Evolutionary conservation across 2,797 vertebrate genomes (phyloP), one percentile per base, ranked within the genome.

Genomic region (Neostethus bicornis): DNA sequence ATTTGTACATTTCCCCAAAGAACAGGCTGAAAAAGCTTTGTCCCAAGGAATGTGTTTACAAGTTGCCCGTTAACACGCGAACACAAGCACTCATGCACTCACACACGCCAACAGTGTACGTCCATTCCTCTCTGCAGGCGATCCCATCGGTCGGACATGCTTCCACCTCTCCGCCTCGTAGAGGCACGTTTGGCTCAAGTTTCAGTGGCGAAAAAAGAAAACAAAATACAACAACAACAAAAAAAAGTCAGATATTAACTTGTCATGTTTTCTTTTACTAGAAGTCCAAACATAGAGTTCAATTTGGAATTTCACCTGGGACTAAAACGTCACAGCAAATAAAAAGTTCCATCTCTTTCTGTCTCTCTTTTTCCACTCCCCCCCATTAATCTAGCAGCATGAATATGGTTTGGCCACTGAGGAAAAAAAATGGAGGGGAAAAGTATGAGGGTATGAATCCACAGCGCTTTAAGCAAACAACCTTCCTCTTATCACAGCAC

Each of bases 241-340:
- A 83, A 84, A 75, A 72, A 81, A 78, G 26, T 70, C 41, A 51
- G 85, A 81, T 86, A 79, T 84, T 82, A 61, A 84, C 39, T 79
- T 69, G 61, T 88, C 75, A 65, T 71, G 72, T 85, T 81, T 79
- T 79, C 65, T 71, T 73, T 87, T 60, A 20, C 87, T 93, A 67
- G 63, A 94, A 87, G 85, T 91, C 94, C 94, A 96, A 96, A 97
- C 94, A 94, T 67, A 95, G 92, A 96, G 93, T 94, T 94, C 94
- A 94, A 95, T 95, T 97, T 96, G 94, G 95, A 95, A 96, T 96
- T 97, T 95, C 93, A 94, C 95, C 96, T 97, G 97, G 95, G 96
- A 98, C 96, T 98, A 98, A 99, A 99, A 98, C 96, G 97, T 97
- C 97, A 94, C 97, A 98, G 96, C 94, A 95, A 95, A 83, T 90